Conservation (phyloP, 2,888 invertebrate genomes). For the Drosophila atripex region DNA sequence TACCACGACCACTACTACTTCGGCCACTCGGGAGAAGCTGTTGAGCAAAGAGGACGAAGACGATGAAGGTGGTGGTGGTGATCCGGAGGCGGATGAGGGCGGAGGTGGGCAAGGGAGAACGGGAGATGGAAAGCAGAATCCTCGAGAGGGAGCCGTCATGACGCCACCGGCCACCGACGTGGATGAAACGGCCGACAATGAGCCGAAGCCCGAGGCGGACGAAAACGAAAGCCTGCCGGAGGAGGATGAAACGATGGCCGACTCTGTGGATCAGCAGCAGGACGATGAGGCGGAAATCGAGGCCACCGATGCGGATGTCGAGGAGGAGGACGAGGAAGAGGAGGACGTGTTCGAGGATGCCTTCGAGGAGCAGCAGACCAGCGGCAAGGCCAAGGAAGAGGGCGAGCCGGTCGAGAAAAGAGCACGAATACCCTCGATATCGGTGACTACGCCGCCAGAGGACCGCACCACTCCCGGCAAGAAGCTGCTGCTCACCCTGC, state of each 20-base stretch:
- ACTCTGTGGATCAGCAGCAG: constrained; percentile 66
- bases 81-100: constrained; percentile 2
- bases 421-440: constrained; percentile 26
- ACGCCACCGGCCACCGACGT: constrained; percentile 70
- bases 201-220: constrained; percentile 34
- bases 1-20: constrained; percentile 50
- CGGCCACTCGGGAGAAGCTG: constrained; percentile 39
- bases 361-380: constrained; percentile 55
- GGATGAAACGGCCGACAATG: constrained; percentile 49
- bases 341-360: constrained; percentile 70
- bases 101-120: constrained; percentile 21
- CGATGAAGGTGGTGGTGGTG: constrained; percentile 49
- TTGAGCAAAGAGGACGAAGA: constrained; percentile 45
- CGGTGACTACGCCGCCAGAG: constrained; percentile 17
- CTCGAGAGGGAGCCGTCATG: constrained; percentile 55
- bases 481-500: constrained; percentile 50
- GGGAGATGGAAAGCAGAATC: constrained; percentile 26
- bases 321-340: constrained; percentile 61
- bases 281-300: constrained; percentile 68
- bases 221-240: constrained; percentile 57
- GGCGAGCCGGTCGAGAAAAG: constrained; percentile 42
- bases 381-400: constrained; percentile 16
- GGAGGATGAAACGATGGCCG: constrained; percentile 72
- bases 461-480: constrained; percentile 51
- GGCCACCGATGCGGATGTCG: constrained; percentile 68